Evolutionary conservation across 2,888 invertebrate species (phyloP).

Genomic region (Adineta ricciae): DNA sequence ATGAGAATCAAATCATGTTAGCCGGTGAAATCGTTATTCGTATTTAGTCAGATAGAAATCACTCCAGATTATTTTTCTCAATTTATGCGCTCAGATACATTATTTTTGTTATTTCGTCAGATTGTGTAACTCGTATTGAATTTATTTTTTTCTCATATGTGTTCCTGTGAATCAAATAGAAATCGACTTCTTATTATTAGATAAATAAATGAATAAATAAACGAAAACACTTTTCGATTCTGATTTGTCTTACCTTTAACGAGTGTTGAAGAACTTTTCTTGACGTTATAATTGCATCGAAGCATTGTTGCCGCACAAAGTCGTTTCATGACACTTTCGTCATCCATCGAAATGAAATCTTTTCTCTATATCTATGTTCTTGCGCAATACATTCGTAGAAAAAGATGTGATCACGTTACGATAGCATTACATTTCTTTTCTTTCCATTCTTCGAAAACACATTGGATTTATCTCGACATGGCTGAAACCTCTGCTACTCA

Average conservation of each 20-base stretch:
- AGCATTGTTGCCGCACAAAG: too few species aligned
- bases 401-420: too few species aligned
- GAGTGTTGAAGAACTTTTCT: too few species aligned
- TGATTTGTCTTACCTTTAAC: too few species aligned
- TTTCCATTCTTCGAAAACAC: too few species aligned
- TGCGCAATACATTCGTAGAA: too few species aligned
- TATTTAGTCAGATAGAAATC: conserved; percentile 22
- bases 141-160: neutral
- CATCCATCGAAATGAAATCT: too few species aligned
- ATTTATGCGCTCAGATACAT: neutral
- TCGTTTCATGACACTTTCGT: too few species aligned
- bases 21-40: conserved; percentile 32
- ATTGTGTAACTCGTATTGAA: neutral
- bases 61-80: neutral
- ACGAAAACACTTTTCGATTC: too few species aligned
- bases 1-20: conserved; percentile 34
- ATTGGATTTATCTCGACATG: neutral
- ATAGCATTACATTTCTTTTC: too few species aligned
- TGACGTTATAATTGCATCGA: too few species aligned
- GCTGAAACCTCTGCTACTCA: neutral
- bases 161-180: neutral
- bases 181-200: neutral
- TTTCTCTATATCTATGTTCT: too few species aligned
- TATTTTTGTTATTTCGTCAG: neutral
- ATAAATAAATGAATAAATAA: neutral